Conservation (phyloP, 1,140 invertebrate species). For the Drosophila paulistorum region DNA sequence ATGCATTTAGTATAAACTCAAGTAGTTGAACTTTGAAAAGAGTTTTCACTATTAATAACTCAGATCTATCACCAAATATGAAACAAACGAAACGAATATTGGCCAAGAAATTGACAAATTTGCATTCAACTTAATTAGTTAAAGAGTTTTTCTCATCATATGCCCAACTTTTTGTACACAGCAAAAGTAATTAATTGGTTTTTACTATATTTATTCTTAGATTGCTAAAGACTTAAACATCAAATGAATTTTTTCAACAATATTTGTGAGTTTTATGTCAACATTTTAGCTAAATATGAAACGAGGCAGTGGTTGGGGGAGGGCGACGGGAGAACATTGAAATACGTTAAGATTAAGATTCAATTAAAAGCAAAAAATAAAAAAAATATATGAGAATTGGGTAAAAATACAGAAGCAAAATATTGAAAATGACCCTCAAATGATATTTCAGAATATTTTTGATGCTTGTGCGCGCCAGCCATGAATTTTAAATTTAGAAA, state of each 20-base stretch:
- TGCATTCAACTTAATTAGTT: too few species aligned
- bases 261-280: slow-evolving; percentile 41
- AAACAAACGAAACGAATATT: too few species aligned
- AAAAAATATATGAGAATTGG: slow-evolving; percentile 33
- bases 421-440: slow-evolving; percentile 76
- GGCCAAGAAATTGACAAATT: too few species aligned
- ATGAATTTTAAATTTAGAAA: slow-evolving; percentile 69
- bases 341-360: slow-evolving; percentile 45
- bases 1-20: too few species aligned
- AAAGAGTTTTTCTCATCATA: too few species aligned
- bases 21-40: too few species aligned
- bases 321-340: slow-evolving; percentile 25
- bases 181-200: slow-evolving; percentile 31
- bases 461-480: slow-evolving; percentile 62
- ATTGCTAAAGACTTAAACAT: slow-evolving; percentile 47
- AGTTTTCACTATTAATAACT: too few species aligned
- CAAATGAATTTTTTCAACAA: slow-evolving; percentile 21
- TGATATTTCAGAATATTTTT: slow-evolving; percentile 78
- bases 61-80: too few species aligned
- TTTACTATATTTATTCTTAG: slow-evolving; percentile 58
- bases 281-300: slow-evolving; percentile 30
- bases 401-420: slow-evolving; percentile 45
- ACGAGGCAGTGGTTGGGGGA: neutral
- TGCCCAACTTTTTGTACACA: too few species aligned
- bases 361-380: slow-evolving; percentile 51